Evolutionary conservation across 2,113 vertebrate genomes (phyloP).

Genomic region (Rhabdornis inornatus): DNA sequence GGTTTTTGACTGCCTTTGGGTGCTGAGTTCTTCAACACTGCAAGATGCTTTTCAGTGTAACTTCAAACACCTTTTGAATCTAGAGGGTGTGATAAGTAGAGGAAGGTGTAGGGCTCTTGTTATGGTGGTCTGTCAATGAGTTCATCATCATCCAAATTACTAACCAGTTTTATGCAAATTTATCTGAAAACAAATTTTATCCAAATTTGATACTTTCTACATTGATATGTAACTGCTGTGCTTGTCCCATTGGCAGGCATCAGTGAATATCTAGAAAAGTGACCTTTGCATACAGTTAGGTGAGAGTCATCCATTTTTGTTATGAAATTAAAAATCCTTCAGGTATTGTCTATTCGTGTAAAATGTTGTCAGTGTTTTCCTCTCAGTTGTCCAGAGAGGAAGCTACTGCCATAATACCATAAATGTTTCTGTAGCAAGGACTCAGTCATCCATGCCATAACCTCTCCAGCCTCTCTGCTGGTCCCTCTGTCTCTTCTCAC

Average conservation of each 20-base stretch:
- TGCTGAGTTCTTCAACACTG: neutral
- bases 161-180: neutral
- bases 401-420: rapidly evolving
- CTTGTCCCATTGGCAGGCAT: neutral
- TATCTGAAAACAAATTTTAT: neutral
- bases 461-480: neutral
- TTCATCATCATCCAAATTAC: neutral
- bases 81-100: neutral
- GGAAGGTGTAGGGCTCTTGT: neutral
- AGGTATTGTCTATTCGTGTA: neutral
- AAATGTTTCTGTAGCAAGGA: neutral
- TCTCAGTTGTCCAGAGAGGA: neutral
- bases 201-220: neutral
- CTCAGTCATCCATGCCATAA: neutral
- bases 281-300: neutral
- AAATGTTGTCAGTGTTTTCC: neutral
- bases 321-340: neutral
- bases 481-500: neutral
- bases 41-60: neutral
- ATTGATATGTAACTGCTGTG: neutral
- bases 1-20: neutral
- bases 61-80: neutral
- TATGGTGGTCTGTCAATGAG: rapidly evolving
- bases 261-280: neutral
- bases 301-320: neutral